Evolutionary conservation across 1,140 invertebrate genomes (phyloP), one percentile per base, ranked within the genome.

Genomic region (Piezodorus guildinii): DNA sequence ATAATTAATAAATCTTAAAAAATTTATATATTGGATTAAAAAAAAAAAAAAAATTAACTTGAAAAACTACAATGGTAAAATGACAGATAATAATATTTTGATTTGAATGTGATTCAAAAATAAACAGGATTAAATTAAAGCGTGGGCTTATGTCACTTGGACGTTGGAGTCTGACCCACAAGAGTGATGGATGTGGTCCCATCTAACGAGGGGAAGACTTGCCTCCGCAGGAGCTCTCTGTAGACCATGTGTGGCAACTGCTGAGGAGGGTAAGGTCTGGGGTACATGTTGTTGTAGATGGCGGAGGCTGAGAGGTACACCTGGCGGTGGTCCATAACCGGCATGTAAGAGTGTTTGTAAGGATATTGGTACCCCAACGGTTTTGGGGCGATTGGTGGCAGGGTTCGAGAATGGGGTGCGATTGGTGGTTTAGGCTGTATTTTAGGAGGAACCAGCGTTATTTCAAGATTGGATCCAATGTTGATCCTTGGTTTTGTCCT

Each of bases 381-480:
- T 69, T 64, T 56, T 72, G 73, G 0, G 68, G 69, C 0, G 6
- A 23, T 3, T 23, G 19, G 25, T 21, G 34, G 61, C n/a, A 43
- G 25, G n/a, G 34, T 15, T 43, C 19, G 25, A 23, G 27, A 34
- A n/a, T 60, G n/a, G n/a, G 25, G 39, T 5, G 56, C 16, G 14
- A 16, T 34, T 16, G 30, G 16, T n/a, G 10, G 16, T 17, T 54
- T n/a, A 27, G 1, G 17, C n/a, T n/a, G 30, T 39, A 39, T 27
- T 56, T 63, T 30, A 5, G 68, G 61, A 60, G 70, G 76, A 2
- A 84, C 80, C 66, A 83, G 67, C 0, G 81, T 84, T 44, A 84
- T 83, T 72, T 84, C 81, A 59, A 84, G 68, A 69, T 82, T 81
- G 0, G 79, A 78, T 1, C 77, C 79, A 5, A 81, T 74, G 39